Percentiles rank a stretch among this genome's conserved stretches.
Evolutionary conservation across 2,888 invertebrate species (phyloP).

Genomic region (Aleiodes leptofemur): DNA sequence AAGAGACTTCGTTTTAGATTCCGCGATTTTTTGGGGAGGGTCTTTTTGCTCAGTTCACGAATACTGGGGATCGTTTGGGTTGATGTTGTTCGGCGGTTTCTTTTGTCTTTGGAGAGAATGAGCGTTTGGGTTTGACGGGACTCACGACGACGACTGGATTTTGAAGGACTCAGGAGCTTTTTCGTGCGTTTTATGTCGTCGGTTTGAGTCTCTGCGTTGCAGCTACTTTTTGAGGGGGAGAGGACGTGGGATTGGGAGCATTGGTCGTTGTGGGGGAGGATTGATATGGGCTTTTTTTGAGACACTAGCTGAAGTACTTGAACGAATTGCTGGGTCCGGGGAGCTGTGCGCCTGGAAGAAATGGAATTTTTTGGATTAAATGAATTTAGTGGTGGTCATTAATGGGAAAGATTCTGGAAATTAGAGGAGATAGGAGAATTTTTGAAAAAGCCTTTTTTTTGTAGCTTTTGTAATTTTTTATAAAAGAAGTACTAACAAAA

Average conservation of each 20-base stretch:
- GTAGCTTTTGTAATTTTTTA: too few species aligned
- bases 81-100: slow-evolving; percentile 64
- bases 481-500: too few species aligned
- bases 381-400: too few species aligned
- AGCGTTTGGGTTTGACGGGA: slow-evolving; percentile 72
- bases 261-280: slow-evolving; percentile 57
- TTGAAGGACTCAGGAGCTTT: slow-evolving; percentile 58
- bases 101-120: slow-evolving; percentile 59
- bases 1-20: slow-evolving; percentile 10
- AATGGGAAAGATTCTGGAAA: too few species aligned
- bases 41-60: slow-evolving; percentile 31
- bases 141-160: slow-evolving; percentile 59
- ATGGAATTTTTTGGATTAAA: neutral
- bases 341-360: slow-evolving; percentile 4
- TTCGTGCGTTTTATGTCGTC: slow-evolving; percentile 63
- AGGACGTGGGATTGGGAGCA: slow-evolving; percentile 38
- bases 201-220: slow-evolving; percentile 67
- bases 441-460: too few species aligned
- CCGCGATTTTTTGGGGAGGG: slow-evolving; percentile 10
- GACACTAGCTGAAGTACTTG: neutral
- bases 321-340: neutral
- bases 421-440: too few species aligned
- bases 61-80: slow-evolving; percentile 66
- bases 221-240: slow-evolving; percentile 55
- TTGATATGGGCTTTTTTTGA: slow-evolving; percentile 59